These are phyloP conservation scores for Darevskia mixta DNA, from an alignment of 2,797 vertebrate species.

Conservation along the genomic window DNA sequence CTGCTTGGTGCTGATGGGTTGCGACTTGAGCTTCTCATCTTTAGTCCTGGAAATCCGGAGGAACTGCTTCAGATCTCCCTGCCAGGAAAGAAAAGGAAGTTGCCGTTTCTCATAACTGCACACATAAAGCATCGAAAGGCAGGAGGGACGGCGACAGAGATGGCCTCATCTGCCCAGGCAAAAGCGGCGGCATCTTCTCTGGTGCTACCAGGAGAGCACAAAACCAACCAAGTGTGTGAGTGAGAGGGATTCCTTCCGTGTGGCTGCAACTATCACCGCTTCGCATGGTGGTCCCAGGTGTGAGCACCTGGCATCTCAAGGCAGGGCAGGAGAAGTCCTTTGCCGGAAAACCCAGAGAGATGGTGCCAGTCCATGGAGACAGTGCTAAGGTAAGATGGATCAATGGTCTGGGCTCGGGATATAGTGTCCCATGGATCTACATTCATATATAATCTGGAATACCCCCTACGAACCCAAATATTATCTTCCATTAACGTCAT, in stretches of 20 bases:
- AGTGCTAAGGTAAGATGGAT: too few relatives aligned
- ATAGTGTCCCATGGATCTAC: too few relatives aligned
- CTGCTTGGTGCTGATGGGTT: constrained; percentile 93
- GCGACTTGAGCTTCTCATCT: constrained; percentile 93
- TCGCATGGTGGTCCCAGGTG: too few relatives aligned
- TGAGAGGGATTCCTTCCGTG: neutral
- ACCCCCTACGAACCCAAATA: neutral
- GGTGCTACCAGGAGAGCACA: neutral
- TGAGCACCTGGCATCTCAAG: too few relatives aligned
- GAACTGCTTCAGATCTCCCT: constrained; percentile 98
- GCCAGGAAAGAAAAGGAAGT: constrained; percentile 36
- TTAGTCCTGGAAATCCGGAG: constrained; percentile 95
- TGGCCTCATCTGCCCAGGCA: neutral
- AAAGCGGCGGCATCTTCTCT: neutral
- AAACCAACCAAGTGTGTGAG: too few relatives aligned
- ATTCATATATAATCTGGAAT: neutral
- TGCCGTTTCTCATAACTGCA: neutral
- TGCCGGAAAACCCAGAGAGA: too few relatives aligned
- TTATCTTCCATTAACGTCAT: neutral
- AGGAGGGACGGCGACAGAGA: neutral
- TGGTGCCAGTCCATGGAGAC: too few relatives aligned
- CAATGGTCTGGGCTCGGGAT: too few relatives aligned
- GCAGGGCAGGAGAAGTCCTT: too few relatives aligned
- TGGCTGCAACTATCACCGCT: neutral
- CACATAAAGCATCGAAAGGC: neutral